phyloP scores from a whole-genome alignment of 2,888 invertebrate genomes.

The Agrotis puta region DNA sequence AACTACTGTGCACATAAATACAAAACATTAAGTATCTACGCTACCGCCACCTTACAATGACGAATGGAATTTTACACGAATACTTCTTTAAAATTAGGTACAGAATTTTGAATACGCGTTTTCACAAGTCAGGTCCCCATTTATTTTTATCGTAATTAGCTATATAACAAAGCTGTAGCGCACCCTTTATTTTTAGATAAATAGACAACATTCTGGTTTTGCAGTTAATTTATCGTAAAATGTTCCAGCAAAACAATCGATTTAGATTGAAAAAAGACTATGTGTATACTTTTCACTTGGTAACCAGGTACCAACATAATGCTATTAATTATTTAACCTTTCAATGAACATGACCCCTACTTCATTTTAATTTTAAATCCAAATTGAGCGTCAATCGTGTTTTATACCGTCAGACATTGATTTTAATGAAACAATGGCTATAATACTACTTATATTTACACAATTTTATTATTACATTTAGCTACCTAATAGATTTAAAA shows the following conservation, averaged over 20 bases:
- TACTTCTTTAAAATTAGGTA: slow-evolving; percentile 15
- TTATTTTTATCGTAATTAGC: slow-evolving; percentile 34
- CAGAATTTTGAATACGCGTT: slow-evolving; percentile 9
- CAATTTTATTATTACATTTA: neutral
- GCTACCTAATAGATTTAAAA: neutral
- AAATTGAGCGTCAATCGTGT: slow-evolving; percentile 29
- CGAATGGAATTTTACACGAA: slow-evolving; percentile 28
- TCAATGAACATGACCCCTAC: slow-evolving; percentile 33
- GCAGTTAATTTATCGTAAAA: neutral
- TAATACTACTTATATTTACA: slow-evolving; percentile 19
- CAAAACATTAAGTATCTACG: slow-evolving; percentile 53
- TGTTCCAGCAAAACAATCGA: neutral
- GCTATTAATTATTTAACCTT: slow-evolving; percentile 34
- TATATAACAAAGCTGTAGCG: neutral
- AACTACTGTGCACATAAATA: slow-evolving; percentile 62
- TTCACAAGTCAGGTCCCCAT: slow-evolving; percentile 11
- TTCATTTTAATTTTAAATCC: slow-evolving; percentile 21
- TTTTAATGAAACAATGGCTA: slow-evolving; percentile 21
- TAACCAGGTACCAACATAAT: slow-evolving; percentile 2
- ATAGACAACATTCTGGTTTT: neutral
- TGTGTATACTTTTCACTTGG: neutral
- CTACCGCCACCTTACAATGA: slow-evolving; percentile 59
- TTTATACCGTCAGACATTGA: slow-evolving; percentile 5
- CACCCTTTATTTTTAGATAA: neutral
- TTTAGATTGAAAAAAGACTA: neutral